These are phyloP conservation scores for Acrocephalus scirpaceus DNA, from an alignment of 2,797 vertebrate species.

Conservation along the genomic window DNA sequence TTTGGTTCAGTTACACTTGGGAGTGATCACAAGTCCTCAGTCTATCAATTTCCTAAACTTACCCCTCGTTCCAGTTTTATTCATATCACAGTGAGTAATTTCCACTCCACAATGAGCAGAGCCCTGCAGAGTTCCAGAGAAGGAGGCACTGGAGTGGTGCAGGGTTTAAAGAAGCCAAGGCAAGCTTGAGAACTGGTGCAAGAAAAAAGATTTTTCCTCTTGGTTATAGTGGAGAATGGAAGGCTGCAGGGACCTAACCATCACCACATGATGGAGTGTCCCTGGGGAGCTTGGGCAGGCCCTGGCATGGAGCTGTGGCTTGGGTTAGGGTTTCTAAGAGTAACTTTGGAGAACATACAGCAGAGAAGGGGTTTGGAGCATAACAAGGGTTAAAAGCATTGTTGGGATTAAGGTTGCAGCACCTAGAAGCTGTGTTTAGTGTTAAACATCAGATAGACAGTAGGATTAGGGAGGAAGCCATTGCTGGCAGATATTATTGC, in stretches of 20 bases:
- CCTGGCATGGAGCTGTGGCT: neutral
- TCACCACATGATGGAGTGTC: accelerated
- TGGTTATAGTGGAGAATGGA: too few relatives aligned
- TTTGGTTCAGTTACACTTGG: neutral
- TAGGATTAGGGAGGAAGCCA: neutral
- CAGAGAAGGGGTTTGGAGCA: neutral
- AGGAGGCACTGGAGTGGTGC: neutral
- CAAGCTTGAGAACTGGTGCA: accelerated
- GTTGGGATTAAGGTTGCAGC: neutral
- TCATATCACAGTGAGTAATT: neutral
- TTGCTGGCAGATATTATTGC: neutral
- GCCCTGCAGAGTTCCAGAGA: neutral
- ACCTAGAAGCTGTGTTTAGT: neutral
- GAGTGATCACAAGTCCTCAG: neutral
- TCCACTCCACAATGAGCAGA: neutral
- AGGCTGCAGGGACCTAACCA: accelerated
- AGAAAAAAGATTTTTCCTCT: neutral
- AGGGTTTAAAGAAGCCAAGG: neutral
- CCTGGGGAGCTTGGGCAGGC: neutral
- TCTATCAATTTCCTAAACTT: neutral
- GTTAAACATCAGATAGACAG: neutral
- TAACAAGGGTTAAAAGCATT: neutral
- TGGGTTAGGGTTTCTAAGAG: neutral
- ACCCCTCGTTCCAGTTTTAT: neutral
- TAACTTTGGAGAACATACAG: neutral